Percentiles rank a stretch among this genome's conserved stretches.
These are phyloP conservation scores for Takifugu bimaculatus DNA, from an alignment of 2,113 vertebrate species.

Conservation along the genomic window DNA sequence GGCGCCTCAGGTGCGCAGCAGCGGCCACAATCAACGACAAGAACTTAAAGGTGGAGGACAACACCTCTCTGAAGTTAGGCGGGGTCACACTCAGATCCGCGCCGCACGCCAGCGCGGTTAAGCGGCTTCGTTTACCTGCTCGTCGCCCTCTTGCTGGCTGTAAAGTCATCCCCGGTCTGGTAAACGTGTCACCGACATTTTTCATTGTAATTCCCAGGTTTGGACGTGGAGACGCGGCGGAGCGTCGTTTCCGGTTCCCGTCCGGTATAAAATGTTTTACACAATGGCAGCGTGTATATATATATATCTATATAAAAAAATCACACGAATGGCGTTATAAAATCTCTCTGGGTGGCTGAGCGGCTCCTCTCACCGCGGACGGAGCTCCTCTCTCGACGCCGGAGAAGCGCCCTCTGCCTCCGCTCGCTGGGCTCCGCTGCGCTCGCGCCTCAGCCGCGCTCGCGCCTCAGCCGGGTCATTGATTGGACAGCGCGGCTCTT, in stretches of 20 bases:
- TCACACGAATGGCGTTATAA: too few relatives aligned
- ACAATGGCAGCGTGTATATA: conserved; percentile 3
- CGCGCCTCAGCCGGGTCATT: conserved; percentile 29
- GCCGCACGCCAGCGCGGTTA: too few relatives aligned
- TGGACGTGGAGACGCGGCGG: conserved; percentile 46
- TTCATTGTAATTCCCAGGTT: conserved; percentile 61
- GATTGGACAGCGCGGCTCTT: conserved; percentile 62
- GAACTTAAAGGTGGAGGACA: too few relatives aligned
- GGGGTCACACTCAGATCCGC: background rate
- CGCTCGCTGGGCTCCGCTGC: conserved; percentile 46
- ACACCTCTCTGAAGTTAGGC: conserved; percentile 32
- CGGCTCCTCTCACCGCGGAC: conserved; percentile 18
- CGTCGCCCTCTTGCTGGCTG: conserved; percentile 1
- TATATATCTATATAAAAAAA: conserved; percentile 15
- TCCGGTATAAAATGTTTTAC: background rate
- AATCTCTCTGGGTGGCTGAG: too few relatives aligned
- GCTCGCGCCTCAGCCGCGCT: conserved; percentile 37
- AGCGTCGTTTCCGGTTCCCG: conserved; percentile 10
- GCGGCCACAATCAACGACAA: too few relatives aligned
- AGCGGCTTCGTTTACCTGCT: conserved; percentile 35
- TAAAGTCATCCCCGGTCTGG: conserved; percentile 21
- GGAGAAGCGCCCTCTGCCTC: background rate
- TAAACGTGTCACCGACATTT: conserved; percentile 59
- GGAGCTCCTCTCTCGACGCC: conserved; percentile 18
- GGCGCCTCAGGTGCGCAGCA: too few relatives aligned